Base-by-base conservation (phyloP, 30 jellyfish, hydroid and myxozoan species). In the Catostylus mosaicus region DNA sequence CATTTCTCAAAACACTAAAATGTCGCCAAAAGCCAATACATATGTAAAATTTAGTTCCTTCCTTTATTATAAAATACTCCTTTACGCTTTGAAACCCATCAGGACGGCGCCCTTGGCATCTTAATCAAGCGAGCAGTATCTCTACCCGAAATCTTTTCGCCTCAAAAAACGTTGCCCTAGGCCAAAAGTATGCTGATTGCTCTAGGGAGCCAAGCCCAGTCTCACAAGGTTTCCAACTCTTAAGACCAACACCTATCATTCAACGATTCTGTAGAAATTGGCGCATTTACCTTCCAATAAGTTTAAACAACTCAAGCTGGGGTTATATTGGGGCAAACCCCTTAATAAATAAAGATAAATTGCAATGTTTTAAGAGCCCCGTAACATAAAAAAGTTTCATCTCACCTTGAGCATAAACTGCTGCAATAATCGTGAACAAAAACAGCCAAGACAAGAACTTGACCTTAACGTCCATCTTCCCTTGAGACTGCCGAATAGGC, bases 401-500 rank as follows among this genome's bases (percentile, higher is more conserved):
- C 80, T 68, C 26, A 68, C 80, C 80, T 68, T 68, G 80, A 1
- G 80, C 80, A 24, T 23, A 18, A 34, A 37, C 80, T 12, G 65
- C 80, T 33, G 40, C 80, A 34, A 68, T 35, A 20, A 68, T 36
- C 38, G 37, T 3, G 56, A 68, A 68, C 45, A 68, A 68, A 37
- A 68, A 68, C 65, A 68, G 80, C 80, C 64, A 68, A 68, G 80
- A 68, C 80, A 74, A 74, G 74, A 51, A 63, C 75, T 50, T 74
- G 73, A 74, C 0, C 46, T 62, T 35, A 74, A 74, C 85, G 85
- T 80, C 90, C 90, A 80, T 80, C 73, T 80, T 80, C 90, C 90
- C 90, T 78, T 51, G 73, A 45, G 38, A 80, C 90, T 80, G 90
- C 90, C 90, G 12, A 23, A 65, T 68, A 65, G 90, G 90, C 90